phyloP scores from a whole-genome alignment of 2,888 invertebrate species.

The Muschampia plurimacula region DNA sequence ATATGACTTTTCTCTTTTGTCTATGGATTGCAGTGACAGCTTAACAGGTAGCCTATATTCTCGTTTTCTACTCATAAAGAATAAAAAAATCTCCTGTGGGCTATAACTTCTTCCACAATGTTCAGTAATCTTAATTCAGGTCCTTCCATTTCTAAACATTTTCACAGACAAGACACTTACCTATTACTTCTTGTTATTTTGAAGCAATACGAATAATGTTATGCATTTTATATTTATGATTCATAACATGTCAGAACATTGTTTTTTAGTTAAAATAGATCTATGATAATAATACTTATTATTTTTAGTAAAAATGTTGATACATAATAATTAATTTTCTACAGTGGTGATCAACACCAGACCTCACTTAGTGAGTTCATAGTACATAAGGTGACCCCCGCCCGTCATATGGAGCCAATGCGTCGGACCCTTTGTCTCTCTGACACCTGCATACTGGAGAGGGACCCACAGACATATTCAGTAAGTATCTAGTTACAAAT shows the following conservation, averaged over 20 bases:
- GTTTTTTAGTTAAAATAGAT: not conserved
- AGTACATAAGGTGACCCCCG: constrained; percentile 95
- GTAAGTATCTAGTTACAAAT: constrained; percentile 71
- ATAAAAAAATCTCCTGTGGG: no score
- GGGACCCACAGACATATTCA: constrained; percentile 98
- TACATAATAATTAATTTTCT: not conserved
- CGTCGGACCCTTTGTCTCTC: constrained; percentile 96
- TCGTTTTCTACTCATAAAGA: no score
- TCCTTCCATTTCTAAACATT: no score
- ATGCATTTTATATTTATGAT: no score
- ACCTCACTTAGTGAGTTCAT: constrained; percentile 92
- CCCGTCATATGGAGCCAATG: constrained; percentile 93
- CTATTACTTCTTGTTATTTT: no score
- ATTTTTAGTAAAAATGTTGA: not conserved
- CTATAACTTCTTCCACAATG: no score
- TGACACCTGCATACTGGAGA: constrained; percentile 97
- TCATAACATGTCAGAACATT: not conserved
- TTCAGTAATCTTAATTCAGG: no score
- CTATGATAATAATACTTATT: not conserved
- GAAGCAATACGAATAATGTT: no score
- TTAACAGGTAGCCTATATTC: no score
- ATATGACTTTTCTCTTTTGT: no score
- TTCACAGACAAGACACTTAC: no score
- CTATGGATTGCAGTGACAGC: no score
- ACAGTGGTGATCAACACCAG: constrained; percentile 96